These are phyloP conservation scores for Peromyscus maniculatus DNA, from an alignment of 2,113 vertebrate species.

Conservation along the genomic window DNA sequence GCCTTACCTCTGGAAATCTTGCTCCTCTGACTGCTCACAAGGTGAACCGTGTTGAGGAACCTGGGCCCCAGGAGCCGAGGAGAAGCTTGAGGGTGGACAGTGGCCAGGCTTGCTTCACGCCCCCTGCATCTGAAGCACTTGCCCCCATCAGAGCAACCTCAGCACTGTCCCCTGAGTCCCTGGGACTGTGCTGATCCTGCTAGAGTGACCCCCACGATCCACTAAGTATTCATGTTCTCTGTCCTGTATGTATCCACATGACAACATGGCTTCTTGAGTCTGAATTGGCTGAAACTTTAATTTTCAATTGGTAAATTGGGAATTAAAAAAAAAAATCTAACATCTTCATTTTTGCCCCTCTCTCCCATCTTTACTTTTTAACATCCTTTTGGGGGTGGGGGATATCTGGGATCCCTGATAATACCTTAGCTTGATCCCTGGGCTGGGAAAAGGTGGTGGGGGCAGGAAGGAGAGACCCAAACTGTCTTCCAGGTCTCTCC, in stretches of 20 bases:
- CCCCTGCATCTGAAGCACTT: background rate
- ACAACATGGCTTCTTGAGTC: background rate
- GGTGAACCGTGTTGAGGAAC: background rate
- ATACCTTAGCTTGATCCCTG: background rate
- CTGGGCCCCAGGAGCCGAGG: background rate
- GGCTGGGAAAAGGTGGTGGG: background rate
- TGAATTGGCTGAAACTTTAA: background rate
- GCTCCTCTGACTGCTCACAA: background rate
- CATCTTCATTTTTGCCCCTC: background rate
- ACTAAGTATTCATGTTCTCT: background rate
- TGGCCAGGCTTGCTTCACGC: background rate
- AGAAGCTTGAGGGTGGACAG: background rate
- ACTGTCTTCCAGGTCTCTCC: constrained; percentile 23
- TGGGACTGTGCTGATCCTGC: too few species aligned
- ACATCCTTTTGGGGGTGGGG: background rate
- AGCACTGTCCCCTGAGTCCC: background rate
- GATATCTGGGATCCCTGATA: background rate
- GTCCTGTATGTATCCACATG: background rate
- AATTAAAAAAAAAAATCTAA: background rate
- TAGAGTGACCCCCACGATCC: background rate
- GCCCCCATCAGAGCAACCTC: background rate
- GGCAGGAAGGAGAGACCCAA: rapidly evolving
- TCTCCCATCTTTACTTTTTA: background rate
- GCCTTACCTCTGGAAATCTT: background rate
- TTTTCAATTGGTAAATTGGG: constrained; percentile 36